Evolutionary conservation across 2,888 invertebrate species (phyloP).

Genomic region (Unio pictorum): DNA sequence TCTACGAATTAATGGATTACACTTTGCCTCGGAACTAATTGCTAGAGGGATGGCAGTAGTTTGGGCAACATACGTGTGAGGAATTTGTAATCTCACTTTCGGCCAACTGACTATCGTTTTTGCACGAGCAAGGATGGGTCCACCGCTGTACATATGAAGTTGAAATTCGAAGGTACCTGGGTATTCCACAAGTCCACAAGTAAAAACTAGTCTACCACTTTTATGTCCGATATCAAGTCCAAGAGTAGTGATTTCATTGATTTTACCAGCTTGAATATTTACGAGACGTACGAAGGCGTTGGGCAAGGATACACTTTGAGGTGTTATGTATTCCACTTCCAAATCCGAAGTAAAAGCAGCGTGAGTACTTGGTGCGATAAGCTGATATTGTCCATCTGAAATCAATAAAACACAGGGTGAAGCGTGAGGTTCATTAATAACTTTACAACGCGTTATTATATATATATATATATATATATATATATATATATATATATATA

Average conservation of each 20-base stretch:
- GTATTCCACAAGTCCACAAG: constrained; percentile 63
- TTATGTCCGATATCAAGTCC: constrained; percentile 36
- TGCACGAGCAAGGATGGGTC: constrained; percentile 43
- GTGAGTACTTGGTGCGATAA: constrained; percentile 51
- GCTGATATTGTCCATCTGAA: constrained; percentile 49
- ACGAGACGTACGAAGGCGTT: constrained; percentile 57
- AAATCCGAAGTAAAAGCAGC: constrained; percentile 61
- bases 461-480: too few species aligned
- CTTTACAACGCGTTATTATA: too few species aligned
- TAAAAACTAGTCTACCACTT: constrained; percentile 45
- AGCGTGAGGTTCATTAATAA: too few species aligned
- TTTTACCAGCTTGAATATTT: constrained; percentile 18
- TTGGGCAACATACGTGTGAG: constrained; percentile 47
- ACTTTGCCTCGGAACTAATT: constrained; percentile 47
- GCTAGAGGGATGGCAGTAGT: constrained; percentile 45
- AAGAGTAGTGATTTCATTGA: constrained; percentile 51
- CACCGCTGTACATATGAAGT: constrained; percentile 52
- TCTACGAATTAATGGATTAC: constrained; percentile 49
- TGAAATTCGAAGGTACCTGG: constrained; percentile 57
- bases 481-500: too few species aligned
- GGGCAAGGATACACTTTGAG: constrained; percentile 50
- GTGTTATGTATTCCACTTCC: constrained; percentile 51
- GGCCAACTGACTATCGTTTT: constrained; percentile 57
- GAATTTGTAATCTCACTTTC: constrained; percentile 41
- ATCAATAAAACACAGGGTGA: constrained; percentile 12